Percentiles rank a stretch among this genome's conserved stretches.
Evolutionary conservation across 2,888 invertebrate genomes (phyloP).

Genomic region (Mimas tiliae): DNA sequence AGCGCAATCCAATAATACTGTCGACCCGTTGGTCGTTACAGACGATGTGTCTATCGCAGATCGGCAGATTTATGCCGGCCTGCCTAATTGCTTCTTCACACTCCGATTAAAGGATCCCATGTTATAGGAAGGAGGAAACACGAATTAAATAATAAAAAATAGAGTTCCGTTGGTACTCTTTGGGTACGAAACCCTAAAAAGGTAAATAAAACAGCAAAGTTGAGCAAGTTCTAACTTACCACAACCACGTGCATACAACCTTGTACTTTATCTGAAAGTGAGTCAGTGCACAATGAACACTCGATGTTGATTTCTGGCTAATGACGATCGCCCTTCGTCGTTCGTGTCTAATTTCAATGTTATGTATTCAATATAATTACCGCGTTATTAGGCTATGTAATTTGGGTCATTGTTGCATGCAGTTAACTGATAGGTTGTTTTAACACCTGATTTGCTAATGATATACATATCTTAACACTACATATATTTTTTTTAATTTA

Average conservation of each 20-base stretch:
- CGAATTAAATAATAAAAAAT: no score
- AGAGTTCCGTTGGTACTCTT: no score
- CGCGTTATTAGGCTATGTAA: conserved; percentile 25
- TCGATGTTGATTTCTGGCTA: conserved; percentile 49
- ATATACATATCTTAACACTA: no score
- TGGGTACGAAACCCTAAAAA: no score
- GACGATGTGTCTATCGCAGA: no score
- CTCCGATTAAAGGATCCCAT: no score
- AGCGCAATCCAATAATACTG: no score
- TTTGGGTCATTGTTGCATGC: conserved; percentile 30
- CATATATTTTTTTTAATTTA: no score
- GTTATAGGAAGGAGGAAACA: no score
- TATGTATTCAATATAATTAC: conserved; percentile 36
- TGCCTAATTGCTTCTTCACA: no score
- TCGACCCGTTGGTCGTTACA: no score
- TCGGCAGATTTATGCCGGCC: no score
- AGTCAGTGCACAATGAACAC: conserved; percentile 47
- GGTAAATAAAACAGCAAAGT: background rate
- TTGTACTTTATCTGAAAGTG: conserved; percentile 74
- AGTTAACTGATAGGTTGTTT: background rate
- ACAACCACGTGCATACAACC: conserved; percentile 44
- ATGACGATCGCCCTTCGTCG: conserved; percentile 58
- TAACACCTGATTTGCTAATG: background rate
- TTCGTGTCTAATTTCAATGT: conserved; percentile 61
- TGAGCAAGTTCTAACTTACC: conserved; percentile 39